Percentiles rank a stretch among this genome's conserved stretches.
These are phyloP conservation scores for Hypomesus transpacificus DNA, from an alignment of 2,113 vertebrate species.

Conservation along the genomic window DNA sequence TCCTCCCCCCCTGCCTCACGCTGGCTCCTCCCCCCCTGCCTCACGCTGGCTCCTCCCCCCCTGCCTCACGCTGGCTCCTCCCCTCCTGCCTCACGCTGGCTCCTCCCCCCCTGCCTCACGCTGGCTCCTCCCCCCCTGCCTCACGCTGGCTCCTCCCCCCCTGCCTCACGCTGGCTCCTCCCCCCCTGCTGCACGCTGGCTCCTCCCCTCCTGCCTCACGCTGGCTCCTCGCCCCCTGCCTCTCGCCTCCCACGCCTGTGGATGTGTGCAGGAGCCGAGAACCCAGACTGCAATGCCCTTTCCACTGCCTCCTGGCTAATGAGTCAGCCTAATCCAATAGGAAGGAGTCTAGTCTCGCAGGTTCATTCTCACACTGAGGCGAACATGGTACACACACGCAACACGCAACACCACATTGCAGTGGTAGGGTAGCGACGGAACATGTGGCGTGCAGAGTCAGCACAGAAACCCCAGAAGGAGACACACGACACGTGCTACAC, in stretches of 20 bases:
- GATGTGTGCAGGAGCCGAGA: background rate
- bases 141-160: background rate
- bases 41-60: background rate
- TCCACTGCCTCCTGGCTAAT: background rate
- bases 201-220: no score
- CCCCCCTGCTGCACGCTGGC: no score
- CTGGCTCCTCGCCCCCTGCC: background rate
- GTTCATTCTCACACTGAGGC: background rate
- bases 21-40: background rate
- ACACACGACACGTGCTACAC: background rate
- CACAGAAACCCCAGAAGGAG: background rate
- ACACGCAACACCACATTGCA: background rate
- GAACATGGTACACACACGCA: background rate
- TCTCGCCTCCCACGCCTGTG: background rate
- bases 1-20: no score
- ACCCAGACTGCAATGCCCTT: conserved; percentile 4
- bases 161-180: background rate
- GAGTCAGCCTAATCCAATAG: conserved; percentile 12
- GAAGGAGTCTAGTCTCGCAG: background rate
- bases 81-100: background rate
- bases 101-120: background rate
- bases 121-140: background rate
- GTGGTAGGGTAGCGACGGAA: background rate
- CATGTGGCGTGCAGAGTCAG: background rate
- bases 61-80: background rate